Percentiles rank a stretch among this genome's conserved stretches.
Evolutionary conservation across 2,113 vertebrate genomes (phyloP).

Genomic region (Tetrao urogallus): DNA sequence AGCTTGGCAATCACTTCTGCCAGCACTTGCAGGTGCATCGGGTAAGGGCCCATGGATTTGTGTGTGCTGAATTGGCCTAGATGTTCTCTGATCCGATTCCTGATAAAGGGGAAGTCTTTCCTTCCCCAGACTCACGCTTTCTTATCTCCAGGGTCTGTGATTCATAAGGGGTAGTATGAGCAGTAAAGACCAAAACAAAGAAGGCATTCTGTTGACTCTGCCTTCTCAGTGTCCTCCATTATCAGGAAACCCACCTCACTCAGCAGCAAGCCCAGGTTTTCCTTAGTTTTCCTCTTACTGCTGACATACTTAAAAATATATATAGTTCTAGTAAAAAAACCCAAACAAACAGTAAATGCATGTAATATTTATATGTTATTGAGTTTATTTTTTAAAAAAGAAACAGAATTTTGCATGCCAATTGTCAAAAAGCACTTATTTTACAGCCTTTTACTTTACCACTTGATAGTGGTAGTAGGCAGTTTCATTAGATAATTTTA

Average conservation of each 20-base stretch:
- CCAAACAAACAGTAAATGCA: not conserved
- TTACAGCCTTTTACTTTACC: not conserved
- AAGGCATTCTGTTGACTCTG: no score
- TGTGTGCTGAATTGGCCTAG: not conserved
- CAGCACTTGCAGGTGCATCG: not conserved
- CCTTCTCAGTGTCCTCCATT: not conserved
- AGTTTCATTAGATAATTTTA: no score
- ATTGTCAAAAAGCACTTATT: not conserved
- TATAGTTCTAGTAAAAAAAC: not conserved
- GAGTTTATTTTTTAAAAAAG: not conserved
- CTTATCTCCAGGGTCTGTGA: no score
- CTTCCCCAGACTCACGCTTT: no score
- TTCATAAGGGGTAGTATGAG: no score
- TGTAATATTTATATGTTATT: not conserved
- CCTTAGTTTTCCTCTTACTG: not conserved
- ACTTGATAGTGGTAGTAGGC: not conserved
- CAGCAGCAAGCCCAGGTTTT: not conserved
- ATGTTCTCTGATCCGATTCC: not conserved
- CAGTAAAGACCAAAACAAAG: no score
- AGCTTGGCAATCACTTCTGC: not conserved
- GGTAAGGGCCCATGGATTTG: not conserved
- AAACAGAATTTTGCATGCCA: not conserved
- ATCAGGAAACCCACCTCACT: not conserved
- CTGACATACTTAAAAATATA: no score
- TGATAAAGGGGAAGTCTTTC: no score